Evolutionary conservation across 1,140 invertebrate genomes (phyloP), one percentile per base, ranked within the genome.

Genomic region (Drosophila tropicalis): DNA sequence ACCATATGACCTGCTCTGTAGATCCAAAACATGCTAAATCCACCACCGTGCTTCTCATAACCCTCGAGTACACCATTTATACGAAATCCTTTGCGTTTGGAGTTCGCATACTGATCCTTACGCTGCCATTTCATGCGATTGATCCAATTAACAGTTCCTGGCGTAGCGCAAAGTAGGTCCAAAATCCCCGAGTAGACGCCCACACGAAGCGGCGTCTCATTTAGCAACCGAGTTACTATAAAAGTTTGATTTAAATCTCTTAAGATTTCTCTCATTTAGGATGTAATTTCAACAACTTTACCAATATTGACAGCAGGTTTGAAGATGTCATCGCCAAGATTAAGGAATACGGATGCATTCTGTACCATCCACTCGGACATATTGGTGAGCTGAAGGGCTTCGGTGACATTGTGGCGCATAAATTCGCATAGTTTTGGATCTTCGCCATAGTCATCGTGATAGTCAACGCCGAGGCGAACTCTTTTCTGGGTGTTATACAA

Each of bases 1-100:
- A 94, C 94, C 93, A 94, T 94, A 82, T 95, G 94, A 10, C 94
- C 94, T 44, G 94, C 93, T 44, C 94, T 92, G 12, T 94, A 89
- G 51, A 97, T 94, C 95, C 96, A 96, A 81, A 95, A 96, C 90
- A 97, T 94, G 22, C 93, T 92, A 29, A 97, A 95, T 63, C 95
- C 95, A 15, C 94, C 94, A 62, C 93, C 94, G 1, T 92, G 87
- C 80, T 96, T 96, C 40, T 94, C 92, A 79, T 95, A 96, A 5
- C 95, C 96, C 79, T 95, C 95, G 15, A 95, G 93, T 5, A 93
- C 86, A 6, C 92, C 85, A 44, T 95, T 79, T 65, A 94, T 93
- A 75, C 93, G 92, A 19, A 96, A 92, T 0, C 94, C 92, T 2
- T 70, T 61, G 9, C 95, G 93, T 0, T 79, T 65, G 0, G 94